Evolutionary conservation across 2,888 invertebrate genomes (phyloP).

Genomic region (Polyommatus iphigenia): DNA sequence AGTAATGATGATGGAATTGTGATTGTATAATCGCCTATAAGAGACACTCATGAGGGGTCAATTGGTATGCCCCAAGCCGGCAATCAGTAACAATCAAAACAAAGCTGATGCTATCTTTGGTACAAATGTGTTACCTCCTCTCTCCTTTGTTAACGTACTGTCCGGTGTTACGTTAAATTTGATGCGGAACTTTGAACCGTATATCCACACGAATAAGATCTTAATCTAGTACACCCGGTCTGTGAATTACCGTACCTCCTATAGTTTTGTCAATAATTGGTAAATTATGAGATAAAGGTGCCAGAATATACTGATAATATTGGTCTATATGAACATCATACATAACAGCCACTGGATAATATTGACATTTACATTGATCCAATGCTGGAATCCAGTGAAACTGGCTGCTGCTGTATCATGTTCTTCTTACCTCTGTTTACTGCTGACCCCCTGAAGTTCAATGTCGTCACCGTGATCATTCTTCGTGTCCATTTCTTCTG

Average conservation of each 20-base stretch:
- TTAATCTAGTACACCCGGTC: no score
- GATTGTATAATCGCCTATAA: background rate
- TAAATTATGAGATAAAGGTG: no score
- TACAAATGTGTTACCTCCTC: background rate
- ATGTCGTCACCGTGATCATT: constrained; percentile 67
- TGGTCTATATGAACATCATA: no score
- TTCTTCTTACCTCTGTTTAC: constrained; percentile 56
- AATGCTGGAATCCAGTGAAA: no score
- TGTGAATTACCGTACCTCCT: no score
- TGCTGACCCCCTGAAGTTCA: constrained; percentile 69
- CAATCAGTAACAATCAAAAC: background rate
- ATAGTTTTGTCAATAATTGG: no score
- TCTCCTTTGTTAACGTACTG: background rate
- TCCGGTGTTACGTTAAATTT: background rate
- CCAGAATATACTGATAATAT: no score
- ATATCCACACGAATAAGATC: no score
- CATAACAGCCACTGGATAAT: no score
- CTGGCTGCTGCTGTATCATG: no score
- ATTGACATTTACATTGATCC: no score
- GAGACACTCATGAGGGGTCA: background rate
- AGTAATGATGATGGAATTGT: background rate
- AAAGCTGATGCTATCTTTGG: background rate
- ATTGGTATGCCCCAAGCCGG: background rate
- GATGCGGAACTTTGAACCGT: no score
- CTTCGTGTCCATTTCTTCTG: constrained; percentile 66